phyloP scores from a whole-genome alignment of 2,888 invertebrate genomes.

The Schizotus pectinicornis region DNA sequence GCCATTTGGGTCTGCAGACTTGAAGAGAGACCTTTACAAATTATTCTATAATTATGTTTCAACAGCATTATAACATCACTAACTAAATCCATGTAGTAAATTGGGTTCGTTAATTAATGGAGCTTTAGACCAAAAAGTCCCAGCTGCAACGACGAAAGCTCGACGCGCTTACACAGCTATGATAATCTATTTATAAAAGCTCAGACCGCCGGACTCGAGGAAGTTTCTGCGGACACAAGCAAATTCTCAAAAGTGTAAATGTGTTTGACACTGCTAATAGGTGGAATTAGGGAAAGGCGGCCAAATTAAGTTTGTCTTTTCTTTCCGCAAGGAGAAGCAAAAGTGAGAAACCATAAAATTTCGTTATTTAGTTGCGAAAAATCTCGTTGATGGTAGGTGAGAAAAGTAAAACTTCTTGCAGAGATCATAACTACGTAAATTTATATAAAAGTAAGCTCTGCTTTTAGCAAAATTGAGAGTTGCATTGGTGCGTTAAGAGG shows the following conservation, averaged over 20 bases:
- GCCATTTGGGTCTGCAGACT: too few relatives aligned
- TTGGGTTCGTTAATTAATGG: slow-evolving; percentile 44
- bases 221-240: neutral
- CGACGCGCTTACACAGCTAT: neutral
- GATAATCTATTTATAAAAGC: slow-evolving; percentile 14
- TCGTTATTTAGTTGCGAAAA: too few relatives aligned
- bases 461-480: slow-evolving; percentile 18
- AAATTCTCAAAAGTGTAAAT: neutral
- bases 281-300: neutral
- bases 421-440: neutral
- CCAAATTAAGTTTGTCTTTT: too few relatives aligned
- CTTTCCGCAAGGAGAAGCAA: too few relatives aligned
- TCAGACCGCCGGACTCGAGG: neutral
- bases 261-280: slow-evolving; percentile 2
- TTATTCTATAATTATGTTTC: too few relatives aligned
- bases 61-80: slow-evolving; percentile 2
- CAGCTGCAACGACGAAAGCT: slow-evolving; percentile 1
- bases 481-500: slow-evolving; percentile 13
- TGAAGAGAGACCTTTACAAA: too few relatives aligned
- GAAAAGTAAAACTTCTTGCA: neutral
- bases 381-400: neutral
- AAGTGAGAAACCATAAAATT: too few relatives aligned
- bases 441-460: neutral
- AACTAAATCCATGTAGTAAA: slow-evolving; percentile 41
- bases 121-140: slow-evolving; percentile 41